Conservation (phyloP, 2,888 invertebrate genomes). For the Cenopis cana region DNA sequence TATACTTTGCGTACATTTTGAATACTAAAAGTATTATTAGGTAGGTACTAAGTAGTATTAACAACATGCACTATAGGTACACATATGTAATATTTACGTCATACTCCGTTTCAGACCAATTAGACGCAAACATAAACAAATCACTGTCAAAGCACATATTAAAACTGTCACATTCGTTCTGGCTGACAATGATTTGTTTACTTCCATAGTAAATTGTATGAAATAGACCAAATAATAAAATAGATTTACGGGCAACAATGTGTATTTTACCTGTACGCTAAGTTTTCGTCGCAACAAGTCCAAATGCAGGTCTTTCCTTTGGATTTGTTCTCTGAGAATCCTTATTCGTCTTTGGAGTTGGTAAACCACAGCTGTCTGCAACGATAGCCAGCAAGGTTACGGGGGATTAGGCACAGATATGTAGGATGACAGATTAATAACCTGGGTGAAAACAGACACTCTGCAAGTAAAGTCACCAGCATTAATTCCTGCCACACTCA, state of each 20-base stretch:
- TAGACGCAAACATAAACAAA: constrained; percentile 8
- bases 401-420: background rate
- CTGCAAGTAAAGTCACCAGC: too few relatives aligned
- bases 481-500: too few relatives aligned
- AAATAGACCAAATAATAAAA: background rate
- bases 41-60: too few relatives aligned
- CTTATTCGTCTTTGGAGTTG: constrained; percentile 95
- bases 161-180: constrained; percentile 4
- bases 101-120: background rate
- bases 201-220: constrained; percentile 1
- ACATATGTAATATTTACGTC: background rate
- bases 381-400: constrained; percentile 35
- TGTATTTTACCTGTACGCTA: constrained; percentile 88
- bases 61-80: too few relatives aligned
- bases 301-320: constrained; percentile 95
- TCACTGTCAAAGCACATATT: constrained; percentile 16
- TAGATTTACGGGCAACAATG: background rate
- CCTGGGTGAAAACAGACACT: background rate
- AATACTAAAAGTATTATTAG: too few relatives aligned
- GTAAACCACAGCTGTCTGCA: constrained; percentile 93
- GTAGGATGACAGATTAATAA: background rate
- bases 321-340: constrained; percentile 94
- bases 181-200: constrained; percentile 14
- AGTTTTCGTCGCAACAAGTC: constrained; percentile 95
- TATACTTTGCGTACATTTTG: too few relatives aligned